Evolutionary conservation across 2,888 invertebrate species (phyloP), one percentile per base, ranked within the genome.

Genomic region (Bruchidius siliquastri): DNA sequence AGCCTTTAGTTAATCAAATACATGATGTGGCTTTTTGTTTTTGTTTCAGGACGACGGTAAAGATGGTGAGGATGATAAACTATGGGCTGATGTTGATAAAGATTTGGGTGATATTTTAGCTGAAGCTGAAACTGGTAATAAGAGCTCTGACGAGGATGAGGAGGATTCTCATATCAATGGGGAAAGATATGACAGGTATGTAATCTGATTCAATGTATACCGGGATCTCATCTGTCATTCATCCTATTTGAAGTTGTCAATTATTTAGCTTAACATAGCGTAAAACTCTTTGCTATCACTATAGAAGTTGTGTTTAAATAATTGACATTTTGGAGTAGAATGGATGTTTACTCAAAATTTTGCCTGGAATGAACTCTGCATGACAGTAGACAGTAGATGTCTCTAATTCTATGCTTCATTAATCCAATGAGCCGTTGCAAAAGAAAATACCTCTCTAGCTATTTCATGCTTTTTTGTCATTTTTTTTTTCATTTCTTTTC

Each of bases 21-120:
- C n/a, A n/a, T n/a, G n/a, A n/a, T n/a, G n/a, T n/a, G n/a, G n/a
- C n/a, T n/a, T n/a, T n/a, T n/a, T 49, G 49, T 49, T 49, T 49
- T 49, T 49, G 49, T 49, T 49, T 49, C 18, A 49, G 49, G 49
- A 49, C 18, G 49, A 49, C 18, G 18, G 49, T 30, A 30, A 81
- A 2, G 83, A 83, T 71, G 77, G 78, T 32, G 81, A 80, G 21
- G 91, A 92, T 79, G 93, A 93, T 80, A 93, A 93, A 81, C 82
- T 93, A 73, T 94, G 94, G 94, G 93, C 92, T 26, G 94, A 94
- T 84, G 93, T 94, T 32, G 94, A 94, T 83, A 94, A 94, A 83
- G 94, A 94, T 84, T 88, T 94, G 75, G 93, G 94, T 4, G 94
- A 94, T 82, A 88, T 94, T 72, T 86, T 94, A 66, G 90, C 92